These are phyloP conservation scores for Eudasyphora cyanicolor DNA, from an alignment of 2,888 invertebrate species.

Conservation along the genomic window DNA sequence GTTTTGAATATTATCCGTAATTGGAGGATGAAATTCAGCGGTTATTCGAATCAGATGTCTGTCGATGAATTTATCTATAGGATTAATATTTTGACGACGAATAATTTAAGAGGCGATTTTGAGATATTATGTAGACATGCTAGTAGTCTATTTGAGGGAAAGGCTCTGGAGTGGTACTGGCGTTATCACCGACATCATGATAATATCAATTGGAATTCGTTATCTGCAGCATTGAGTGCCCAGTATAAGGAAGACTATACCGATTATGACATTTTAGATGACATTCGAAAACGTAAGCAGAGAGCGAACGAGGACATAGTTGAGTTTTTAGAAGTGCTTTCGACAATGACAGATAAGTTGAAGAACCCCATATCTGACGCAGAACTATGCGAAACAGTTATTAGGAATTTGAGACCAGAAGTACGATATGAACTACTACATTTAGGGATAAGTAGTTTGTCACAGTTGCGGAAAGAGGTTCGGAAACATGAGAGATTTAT, in stretches of 20 bases:
- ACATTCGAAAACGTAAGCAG: constrained; percentile 4
- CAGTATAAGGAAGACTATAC: constrained; percentile 13
- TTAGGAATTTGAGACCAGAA: not conserved
- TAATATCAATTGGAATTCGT: not conserved
- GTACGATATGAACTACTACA: not conserved
- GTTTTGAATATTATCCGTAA: constrained; percentile 1
- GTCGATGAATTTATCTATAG: constrained; percentile 42
- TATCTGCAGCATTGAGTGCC: not conserved
- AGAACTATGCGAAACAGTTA: not conserved
- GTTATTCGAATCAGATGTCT: constrained; percentile 34
- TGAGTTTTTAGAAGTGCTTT: not conserved
- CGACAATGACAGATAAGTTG: not conserved
- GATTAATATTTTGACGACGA: constrained; percentile 7
- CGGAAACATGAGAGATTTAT: not conserved
- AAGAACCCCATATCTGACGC: not conserved
- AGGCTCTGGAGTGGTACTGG: constrained; percentile 20
- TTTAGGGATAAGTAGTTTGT: not conserved
- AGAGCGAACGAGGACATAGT: constrained; percentile 14
- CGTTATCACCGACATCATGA: not conserved
- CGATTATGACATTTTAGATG: constrained; percentile 12
- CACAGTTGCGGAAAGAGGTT: not conserved
- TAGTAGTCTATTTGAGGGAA: no score
- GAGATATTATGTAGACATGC: constrained; percentile 3
- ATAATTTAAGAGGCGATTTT: not conserved
- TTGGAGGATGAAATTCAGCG: not conserved